A percentile compares a stretch with the other conserved stretches of the same genome.
These are phyloP conservation scores for Augiades crinisus DNA, from an alignment of 2,888 invertebrate species.

Conservation along the genomic window DNA sequence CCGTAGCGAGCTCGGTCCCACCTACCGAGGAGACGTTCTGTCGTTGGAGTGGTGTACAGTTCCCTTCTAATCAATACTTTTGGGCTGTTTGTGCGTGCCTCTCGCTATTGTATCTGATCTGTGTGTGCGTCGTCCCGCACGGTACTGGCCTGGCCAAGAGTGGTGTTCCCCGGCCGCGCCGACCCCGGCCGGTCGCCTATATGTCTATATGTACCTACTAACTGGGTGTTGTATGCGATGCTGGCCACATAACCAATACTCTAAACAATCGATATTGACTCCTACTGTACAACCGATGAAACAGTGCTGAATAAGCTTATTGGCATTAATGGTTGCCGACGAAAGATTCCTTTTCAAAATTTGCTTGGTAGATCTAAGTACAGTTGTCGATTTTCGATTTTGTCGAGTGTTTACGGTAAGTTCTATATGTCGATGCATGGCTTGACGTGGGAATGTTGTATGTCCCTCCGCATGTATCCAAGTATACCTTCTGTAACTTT, in stretches of 20 bases:
- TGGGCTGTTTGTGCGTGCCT: constrained; percentile 64
- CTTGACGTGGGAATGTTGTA: constrained; percentile 51
- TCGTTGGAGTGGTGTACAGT: constrained; percentile 59
- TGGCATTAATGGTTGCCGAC: constrained; percentile 78
- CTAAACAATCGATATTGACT: constrained; percentile 72
- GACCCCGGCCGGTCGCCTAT: constrained; percentile 47
- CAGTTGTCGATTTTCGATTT: constrained; percentile 78
- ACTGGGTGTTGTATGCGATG: constrained; percentile 76
- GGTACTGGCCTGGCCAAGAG: constrained; percentile 28
- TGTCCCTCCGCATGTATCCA: constrained; percentile 47
- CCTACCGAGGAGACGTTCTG: constrained; percentile 50
- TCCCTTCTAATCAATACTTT: constrained; percentile 60
- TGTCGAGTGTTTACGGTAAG: constrained; percentile 70
- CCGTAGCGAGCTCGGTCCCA: constrained; percentile 71
- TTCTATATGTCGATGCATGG: constrained; percentile 58
- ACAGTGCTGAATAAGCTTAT: constrained; percentile 41
- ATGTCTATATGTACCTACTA: constrained; percentile 54
- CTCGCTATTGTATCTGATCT: constrained; percentile 55
- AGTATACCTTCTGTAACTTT: constrained; percentile 29
- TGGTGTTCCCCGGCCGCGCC: constrained; percentile 38
- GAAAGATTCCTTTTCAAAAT: constrained; percentile 75
- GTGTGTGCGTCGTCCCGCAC: constrained; percentile 50
- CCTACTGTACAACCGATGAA: constrained; percentile 51
- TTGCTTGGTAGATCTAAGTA: constrained; percentile 66
- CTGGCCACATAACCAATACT: constrained; percentile 62